Percentiles rank a stretch among this genome's conserved stretches.
Conservation (phyloP, 1,140 invertebrate genomes). For the Zophobas atratus region DNA sequence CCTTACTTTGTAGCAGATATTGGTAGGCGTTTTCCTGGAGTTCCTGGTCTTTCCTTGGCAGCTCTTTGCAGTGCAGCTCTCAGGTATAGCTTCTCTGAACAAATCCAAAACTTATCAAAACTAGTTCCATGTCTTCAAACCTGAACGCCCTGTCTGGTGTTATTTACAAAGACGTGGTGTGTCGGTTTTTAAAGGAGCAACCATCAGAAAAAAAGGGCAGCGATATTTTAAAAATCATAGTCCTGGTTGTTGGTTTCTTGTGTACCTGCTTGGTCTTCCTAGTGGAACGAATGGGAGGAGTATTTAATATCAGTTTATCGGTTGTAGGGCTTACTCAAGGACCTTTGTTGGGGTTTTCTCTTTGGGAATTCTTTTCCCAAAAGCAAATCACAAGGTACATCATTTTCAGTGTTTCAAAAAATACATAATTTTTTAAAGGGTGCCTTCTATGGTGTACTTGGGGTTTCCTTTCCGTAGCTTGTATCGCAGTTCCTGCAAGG, state of each 20-base stretch:
- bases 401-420: constrained; percentile 27
- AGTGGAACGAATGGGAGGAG: constrained; percentile 73
- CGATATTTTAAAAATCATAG: too few relatives aligned
- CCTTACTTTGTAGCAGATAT: constrained; percentile 73
- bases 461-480: constrained; percentile 45
- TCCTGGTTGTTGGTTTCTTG: too few relatives aligned
- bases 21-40: constrained; percentile 69
- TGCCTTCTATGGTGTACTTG: constrained; percentile 55
- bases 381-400: constrained; percentile 73
- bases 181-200: too few relatives aligned
- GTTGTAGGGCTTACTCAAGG: constrained; percentile 77
- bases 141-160: constrained; percentile 74
- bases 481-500: too few relatives aligned
- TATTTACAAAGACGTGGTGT: too few relatives aligned
- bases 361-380: constrained; percentile 78
- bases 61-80: constrained; percentile 78
- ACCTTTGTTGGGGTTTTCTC: constrained; percentile 80
- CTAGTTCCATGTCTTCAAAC: constrained; percentile 77
- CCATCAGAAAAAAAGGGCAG: too few relatives aligned
- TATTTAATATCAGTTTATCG: constrained; percentile 75
- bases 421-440: too few relatives aligned
- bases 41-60: constrained; percentile 77
- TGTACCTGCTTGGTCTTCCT: constrained; percentile 72
- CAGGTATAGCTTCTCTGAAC: constrained; percentile 68
- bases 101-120: not conserved